A percentile compares a stretch with the other conserved stretches of the same genome.
These are phyloP conservation scores for Pterobdella sp. DNA, from an alignment of 2,888 invertebrate species.

Conservation along the genomic window DNA sequence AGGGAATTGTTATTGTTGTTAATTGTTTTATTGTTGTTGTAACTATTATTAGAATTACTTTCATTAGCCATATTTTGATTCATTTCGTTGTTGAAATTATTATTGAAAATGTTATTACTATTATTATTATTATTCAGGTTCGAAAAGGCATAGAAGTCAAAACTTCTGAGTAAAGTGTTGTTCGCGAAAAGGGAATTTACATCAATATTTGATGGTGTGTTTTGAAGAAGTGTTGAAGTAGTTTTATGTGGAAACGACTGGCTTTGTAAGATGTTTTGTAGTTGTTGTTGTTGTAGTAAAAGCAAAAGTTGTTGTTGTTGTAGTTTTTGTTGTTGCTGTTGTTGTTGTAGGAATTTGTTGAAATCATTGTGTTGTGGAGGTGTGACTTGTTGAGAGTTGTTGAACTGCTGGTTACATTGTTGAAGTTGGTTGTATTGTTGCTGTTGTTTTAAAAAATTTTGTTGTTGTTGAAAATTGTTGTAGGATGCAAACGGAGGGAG, in stretches of 20 bases:
- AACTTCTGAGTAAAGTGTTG: background rate
- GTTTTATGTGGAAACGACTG: background rate
- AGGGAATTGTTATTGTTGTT: background rate
- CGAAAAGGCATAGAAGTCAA: background rate
- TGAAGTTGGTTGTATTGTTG: background rate
- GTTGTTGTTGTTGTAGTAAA: constrained; percentile 5
- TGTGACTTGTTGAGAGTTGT: too few relatives aligned
- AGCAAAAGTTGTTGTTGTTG: constrained; percentile 3
- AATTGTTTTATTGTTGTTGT: background rate
- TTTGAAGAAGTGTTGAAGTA: too few relatives aligned
- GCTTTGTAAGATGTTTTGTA: background rate
- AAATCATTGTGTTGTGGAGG: background rate
- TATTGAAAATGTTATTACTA: background rate
- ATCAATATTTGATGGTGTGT: background rate
- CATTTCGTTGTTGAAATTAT: background rate
- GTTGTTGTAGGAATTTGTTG: background rate
- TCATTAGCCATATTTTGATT: background rate
- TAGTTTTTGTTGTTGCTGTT: constrained; percentile 2
- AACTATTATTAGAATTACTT: background rate
- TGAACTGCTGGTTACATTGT: too few relatives aligned
- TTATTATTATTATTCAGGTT: background rate
- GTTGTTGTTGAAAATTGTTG: background rate
- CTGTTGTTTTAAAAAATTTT: background rate
- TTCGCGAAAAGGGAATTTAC: background rate
- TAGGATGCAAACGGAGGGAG: background rate